These are phyloP conservation scores for Hydriomena furcata DNA, from an alignment of 2,888 invertebrate species.

Conservation along the genomic window DNA sequence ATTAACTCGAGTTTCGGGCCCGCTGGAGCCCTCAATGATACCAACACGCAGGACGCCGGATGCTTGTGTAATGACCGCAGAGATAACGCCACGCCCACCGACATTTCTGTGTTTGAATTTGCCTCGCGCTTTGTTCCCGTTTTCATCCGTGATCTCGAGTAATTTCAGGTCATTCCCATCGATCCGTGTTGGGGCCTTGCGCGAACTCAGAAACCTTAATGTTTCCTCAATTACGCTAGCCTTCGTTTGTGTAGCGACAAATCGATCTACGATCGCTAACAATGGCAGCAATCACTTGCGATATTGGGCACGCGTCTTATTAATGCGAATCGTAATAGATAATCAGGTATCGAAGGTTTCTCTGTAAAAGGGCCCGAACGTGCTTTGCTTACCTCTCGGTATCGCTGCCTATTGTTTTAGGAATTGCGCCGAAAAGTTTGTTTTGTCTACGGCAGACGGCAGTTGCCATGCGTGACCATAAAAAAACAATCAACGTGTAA, in stretches of 20 bases:
- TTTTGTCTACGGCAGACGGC: slow-evolving; percentile 63
- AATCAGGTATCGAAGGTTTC: slow-evolving; percentile 51
- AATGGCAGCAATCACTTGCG: slow-evolving; percentile 49
- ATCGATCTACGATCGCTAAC: slow-evolving; percentile 47
- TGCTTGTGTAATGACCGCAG: slow-evolving; percentile 69
- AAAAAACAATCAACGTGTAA: slow-evolving; percentile 40
- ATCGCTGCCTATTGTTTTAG: slow-evolving; percentile 57
- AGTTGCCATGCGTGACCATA: slow-evolving; percentile 41
- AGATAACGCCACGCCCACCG: slow-evolving; percentile 42
- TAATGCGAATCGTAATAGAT: slow-evolving; percentile 48
- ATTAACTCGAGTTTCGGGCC: slow-evolving; percentile 72
- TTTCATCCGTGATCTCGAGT: slow-evolving; percentile 42
- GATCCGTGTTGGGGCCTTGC: slow-evolving; percentile 52
- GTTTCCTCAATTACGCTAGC: slow-evolving; percentile 52
- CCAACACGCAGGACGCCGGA: slow-evolving; percentile 64
- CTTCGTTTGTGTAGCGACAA: slow-evolving; percentile 48
- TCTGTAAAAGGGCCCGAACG: slow-evolving; percentile 58
- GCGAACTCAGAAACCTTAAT: slow-evolving; percentile 42
- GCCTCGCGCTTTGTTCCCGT: slow-evolving; percentile 37
- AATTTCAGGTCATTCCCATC: slow-evolving; percentile 77
- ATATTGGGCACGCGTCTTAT: slow-evolving; percentile 51
- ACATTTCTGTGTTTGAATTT: slow-evolving; percentile 36
- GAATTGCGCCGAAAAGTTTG: slow-evolving; percentile 56
- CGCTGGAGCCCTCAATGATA: slow-evolving; percentile 66
- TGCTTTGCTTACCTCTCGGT: slow-evolving; percentile 36